phyloP scores from a whole-genome alignment of 2,113 vertebrate genomes.

The Oncorhynchus kisutch region DNA sequence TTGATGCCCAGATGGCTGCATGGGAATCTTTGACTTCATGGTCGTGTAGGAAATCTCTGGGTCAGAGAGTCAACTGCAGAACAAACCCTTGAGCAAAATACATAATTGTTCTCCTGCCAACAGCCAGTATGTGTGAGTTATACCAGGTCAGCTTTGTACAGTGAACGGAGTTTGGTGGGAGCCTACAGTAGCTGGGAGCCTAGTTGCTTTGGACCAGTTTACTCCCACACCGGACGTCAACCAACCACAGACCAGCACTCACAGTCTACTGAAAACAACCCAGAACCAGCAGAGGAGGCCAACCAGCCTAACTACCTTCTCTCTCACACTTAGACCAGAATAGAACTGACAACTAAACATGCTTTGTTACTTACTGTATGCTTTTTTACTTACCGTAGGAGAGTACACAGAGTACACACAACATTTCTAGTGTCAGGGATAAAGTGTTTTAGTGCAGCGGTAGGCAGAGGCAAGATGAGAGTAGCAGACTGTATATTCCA shows the following conservation, averaged over 20 bases:
- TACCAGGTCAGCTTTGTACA: conserved; percentile 31
- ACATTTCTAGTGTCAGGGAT: background rate
- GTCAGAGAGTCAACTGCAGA: conserved; percentile 54
- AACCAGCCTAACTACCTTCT: conserved; percentile 25
- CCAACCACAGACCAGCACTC: conserved; percentile 55
- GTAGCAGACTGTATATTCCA: background rate
- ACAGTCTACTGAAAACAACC: conserved; percentile 49
- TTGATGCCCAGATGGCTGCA: conserved; percentile 29
- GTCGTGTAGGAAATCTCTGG: conserved; percentile 42
- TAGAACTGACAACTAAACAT: background rate
- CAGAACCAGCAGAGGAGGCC: conserved; percentile 33
- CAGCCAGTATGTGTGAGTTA: conserved; percentile 50
- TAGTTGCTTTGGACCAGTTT: conserved; percentile 23
- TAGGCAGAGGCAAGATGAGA: conserved; percentile 34
- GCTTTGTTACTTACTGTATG: background rate
- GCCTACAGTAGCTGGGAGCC: background rate
- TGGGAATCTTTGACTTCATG: conserved; percentile 45
- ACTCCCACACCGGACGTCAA: conserved; percentile 30
- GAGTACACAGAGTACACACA: background rate
- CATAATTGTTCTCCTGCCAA: conserved; percentile 44
- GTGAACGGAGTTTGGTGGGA: conserved; percentile 15
- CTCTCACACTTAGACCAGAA: background rate
- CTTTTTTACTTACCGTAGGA: background rate
- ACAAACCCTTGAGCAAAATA: conserved; percentile 34
- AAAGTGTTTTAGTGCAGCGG: background rate